These are phyloP conservation scores for Chrysopa pallens DNA, from an alignment of 1,140 invertebrate species.

Conservation along the genomic window DNA sequence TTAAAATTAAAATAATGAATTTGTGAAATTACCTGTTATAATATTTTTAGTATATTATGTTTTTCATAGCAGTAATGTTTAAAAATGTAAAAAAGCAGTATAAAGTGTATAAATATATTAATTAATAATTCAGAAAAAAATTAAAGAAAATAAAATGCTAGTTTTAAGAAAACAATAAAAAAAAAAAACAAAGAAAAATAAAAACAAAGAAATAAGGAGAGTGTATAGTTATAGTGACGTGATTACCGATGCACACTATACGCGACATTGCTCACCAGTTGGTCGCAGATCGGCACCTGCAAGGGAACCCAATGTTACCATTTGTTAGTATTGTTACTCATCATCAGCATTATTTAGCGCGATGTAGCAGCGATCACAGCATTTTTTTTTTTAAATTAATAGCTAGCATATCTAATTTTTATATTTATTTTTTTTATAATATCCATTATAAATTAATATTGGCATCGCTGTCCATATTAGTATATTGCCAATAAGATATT, in stretches of 20 bases:
- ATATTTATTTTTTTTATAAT: background rate
- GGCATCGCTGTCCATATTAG: background rate
- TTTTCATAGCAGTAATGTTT: background rate
- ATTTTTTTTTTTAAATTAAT: no score
- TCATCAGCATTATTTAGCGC: slow-evolving; percentile 1
- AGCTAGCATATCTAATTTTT: slow-evolving; percentile 4
- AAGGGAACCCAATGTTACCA: slow-evolving; percentile 45
- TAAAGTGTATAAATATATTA: background rate
- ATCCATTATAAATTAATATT: background rate
- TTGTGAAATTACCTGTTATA: slow-evolving; percentile 6
- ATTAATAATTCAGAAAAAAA: slow-evolving; percentile 2
- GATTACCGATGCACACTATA: slow-evolving; percentile 82
- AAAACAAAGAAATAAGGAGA: background rate
- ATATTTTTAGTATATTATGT: slow-evolving; percentile 2
- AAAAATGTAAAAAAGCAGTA: slow-evolving; percentile 3
- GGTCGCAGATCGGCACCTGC: slow-evolving; percentile 69
- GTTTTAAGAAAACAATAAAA: slow-evolving; percentile 2
- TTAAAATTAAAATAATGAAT: background rate
- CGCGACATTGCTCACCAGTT: slow-evolving; percentile 80
- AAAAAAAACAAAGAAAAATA: slow-evolving; percentile 10
- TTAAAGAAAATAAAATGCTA: background rate
- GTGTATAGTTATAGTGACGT: slow-evolving; percentile 24
- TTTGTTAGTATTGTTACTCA: slow-evolving; percentile 19
- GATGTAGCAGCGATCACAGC: background rate
- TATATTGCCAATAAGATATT: no score